Base-by-base conservation (phyloP, 64 coral and sea anemone genomes). In the Montipora foliosa region DNA sequence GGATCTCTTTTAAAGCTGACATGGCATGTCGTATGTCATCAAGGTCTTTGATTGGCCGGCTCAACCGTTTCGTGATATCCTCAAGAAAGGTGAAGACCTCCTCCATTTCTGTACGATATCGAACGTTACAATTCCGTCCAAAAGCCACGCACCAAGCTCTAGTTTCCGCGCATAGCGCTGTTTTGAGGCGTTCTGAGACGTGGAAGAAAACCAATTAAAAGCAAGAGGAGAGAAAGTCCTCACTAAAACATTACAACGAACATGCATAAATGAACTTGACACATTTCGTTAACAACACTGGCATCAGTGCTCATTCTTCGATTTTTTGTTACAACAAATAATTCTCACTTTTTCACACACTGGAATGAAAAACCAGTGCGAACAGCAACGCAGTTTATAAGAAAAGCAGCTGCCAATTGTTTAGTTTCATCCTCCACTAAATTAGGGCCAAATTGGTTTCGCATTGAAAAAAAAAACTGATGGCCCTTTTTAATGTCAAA, bases 11-110 rank as follows among this genome's bases (percentile, higher is more conserved):
- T 9, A 99, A 55, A 16, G 92, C 89, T 24, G 51, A 62, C 98
- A 99, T 99, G 12, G 98, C 98, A 20, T 96, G 80, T 51, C 98
- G 71, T 66, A 99, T 99, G 21, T 99, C 98, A 93, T 99, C 98
- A 12, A 99, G 81, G 48, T 99, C 98, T 78, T 99, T 99, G 67
- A 99, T 99, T 69, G 98, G 98, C 87, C 98, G 79, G 77, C 89
- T 96, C 4, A 99, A 86, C 48, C 98, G 95, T 74, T 99, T 99
- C 2, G 89, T 94, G 79, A 96, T 96, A 44, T 99, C 98, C 76
- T 99, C 98, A 20, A 99, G 21, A 22, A 96, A 92, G 47, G 92
- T 87, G 17, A 99, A 96, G 16, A 96, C 95, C 67, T 94, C 92
- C 71, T 99, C 98, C 98, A 99, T 99, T 71, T 99, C 98, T 10